phyloP scores from a whole-genome alignment of 2,797 vertebrate species.

The Acanthurus lineatus region DNA sequence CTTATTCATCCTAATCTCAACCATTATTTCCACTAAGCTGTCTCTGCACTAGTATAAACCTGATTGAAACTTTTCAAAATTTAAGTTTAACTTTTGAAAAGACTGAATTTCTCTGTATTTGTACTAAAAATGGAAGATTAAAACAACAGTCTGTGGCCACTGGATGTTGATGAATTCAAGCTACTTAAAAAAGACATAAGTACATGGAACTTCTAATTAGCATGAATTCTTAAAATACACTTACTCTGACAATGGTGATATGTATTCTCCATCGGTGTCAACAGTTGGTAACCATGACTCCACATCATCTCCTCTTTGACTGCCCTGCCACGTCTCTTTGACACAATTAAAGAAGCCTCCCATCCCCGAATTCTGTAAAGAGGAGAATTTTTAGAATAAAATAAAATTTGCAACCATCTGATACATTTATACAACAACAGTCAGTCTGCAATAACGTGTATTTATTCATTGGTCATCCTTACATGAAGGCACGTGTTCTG shows the following conservation, averaged over 20 bases:
- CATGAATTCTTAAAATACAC: constrained; percentile 21
- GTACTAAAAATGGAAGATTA: not conserved
- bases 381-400: not conserved
- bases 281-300: constrained; percentile 39
- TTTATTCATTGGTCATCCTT: constrained; percentile 23
- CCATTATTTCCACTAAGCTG: too few species aligned
- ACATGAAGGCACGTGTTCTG: constrained; percentile 66
- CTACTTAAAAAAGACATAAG: too few species aligned
- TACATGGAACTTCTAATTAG: not conserved
- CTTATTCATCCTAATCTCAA: too few species aligned
- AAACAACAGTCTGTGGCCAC: not conserved
- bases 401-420: not conserved
- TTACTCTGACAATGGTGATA: constrained; percentile 69
- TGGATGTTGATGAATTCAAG: not conserved
- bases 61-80: too few species aligned
- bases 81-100: not conserved
- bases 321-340: constrained; percentile 67
- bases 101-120: not conserved
- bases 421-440: not conserved
- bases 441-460: too few species aligned
- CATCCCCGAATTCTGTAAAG: constrained; percentile 82
- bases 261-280: constrained; percentile 31
- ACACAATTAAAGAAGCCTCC: constrained; percentile 89
- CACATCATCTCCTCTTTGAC: not conserved
- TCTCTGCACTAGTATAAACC: too few species aligned